Base-by-base conservation (phyloP, 2,113 vertebrate species). In the Tragelaphus imberbis region DNA sequence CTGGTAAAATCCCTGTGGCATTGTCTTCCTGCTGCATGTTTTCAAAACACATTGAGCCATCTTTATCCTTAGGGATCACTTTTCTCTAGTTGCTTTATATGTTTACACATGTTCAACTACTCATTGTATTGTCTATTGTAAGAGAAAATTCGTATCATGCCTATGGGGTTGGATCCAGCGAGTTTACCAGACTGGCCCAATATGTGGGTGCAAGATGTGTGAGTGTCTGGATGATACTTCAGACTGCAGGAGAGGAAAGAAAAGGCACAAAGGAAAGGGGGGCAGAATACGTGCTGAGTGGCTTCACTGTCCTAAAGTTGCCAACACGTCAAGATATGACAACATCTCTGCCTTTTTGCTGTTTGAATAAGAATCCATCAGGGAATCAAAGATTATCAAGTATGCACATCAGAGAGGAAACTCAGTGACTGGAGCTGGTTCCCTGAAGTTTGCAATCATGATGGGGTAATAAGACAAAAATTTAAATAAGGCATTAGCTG, bases 11-110 rank as follows among this genome's bases (percentile, higher is more conserved):
- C 79, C 77, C 79, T 90, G 90, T 94, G 94, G 77, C 61, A 84
- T 93, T 93, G 44, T 84, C 84, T 95, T 97, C 79, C 80, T 93
- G 27, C 61, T 93, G 88, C 80, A 68, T 95, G 58, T 96, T 98
- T 97, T 97, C 94, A 97, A 98, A 98, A 97, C 75, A 97, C 51
- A 47, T 28, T 10, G 19, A 90, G 23, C 11, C 47, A 30, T 89
- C 44, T 96, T 27, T 55, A 89, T 91, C 93, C 85, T 88, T 49
- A 88, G 95, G 58, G 92, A 95, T 94, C 79, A 47, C 30, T 86
- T 92, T 95, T 90, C 61, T 91, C 47, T 86, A 49, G 61, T 87
- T 96, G 97, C 93, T 96, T 91, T 88, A 88, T 94, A 82, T 85
- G 84, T 96, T 97, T 96, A 95, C 61, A 91, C 51, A 61, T 93